Base-by-base conservation (phyloP, 2,888 invertebrate genomes). In the Rhagonycha fulva region DNA sequence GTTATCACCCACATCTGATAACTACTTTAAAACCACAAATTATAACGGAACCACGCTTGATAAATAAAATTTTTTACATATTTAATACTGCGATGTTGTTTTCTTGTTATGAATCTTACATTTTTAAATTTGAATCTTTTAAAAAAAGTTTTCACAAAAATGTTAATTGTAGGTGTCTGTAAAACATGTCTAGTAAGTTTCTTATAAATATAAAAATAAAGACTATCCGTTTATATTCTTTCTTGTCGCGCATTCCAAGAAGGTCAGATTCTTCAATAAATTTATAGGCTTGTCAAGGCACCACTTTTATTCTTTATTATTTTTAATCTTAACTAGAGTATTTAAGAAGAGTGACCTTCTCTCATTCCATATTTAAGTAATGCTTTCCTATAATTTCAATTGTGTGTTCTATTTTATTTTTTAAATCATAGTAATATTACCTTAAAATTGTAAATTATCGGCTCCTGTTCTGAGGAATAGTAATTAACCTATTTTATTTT, bases 251-350 rank as follows among this genome's bases (percentile, higher is more conserved):
- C 70, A 74, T 74, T 74, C 74, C 70, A 74, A 67, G 32, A 62
- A 69, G 73, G 73, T 73, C 73, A 73, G 73, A 69, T 73, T 73
- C 68, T 47, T 28, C 14, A 47, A 26, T 32, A 68, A 73, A 69
- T 73, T 28, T 62, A 32, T 73, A 73, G 26, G 69, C 73, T 62
- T n/a, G 69, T 73, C 73, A 73, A 69, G 73, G 68, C 23, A 4
- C 30, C 32, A 28, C 26, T 62, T 69, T 72, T 68, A 72, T 73
- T 68, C 47, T 47, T 47, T 47, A 47, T 47, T 69, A 73, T 73
- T 73, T 69, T 73, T 69, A 69, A 73, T 73, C 62, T 68, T 68
- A 47, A 68, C 62, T 69, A n/a, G 32, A 73, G 47, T 73, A 32
- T 23, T 68, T 30, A 69, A 68, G 14, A 23, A 28, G n/a, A 47